These are phyloP conservation scores for Nineta flava DNA, from an alignment of 2,888 invertebrate genomes.

Conservation along the genomic window DNA sequence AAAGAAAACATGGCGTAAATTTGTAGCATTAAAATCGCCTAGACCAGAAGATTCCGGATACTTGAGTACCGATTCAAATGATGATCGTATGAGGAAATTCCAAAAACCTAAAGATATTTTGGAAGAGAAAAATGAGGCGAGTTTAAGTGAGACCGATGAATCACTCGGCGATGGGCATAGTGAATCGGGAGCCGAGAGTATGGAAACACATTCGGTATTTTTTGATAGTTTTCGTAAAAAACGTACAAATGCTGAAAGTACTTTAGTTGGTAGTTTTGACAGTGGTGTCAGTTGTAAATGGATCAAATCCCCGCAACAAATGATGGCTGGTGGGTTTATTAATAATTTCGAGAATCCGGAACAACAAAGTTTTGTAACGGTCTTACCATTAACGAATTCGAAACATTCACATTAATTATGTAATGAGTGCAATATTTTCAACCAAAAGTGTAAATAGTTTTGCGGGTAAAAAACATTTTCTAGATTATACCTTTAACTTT, in stretches of 20 bases:
- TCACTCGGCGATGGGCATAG: slow-evolving; percentile 67
- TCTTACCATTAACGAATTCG: slow-evolving; percentile 20
- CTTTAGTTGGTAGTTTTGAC: slow-evolving; percentile 15
- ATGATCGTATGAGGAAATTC: slow-evolving; percentile 31
- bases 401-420: too few species aligned
- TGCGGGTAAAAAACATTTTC: too few species aligned
- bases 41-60: slow-evolving; percentile 61
- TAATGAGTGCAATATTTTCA: too few species aligned
- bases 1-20: slow-evolving; percentile 21
- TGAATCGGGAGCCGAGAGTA: slow-evolving; percentile 75
- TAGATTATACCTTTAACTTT: too few species aligned
- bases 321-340: slow-evolving; percentile 13
- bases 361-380: slow-evolving; percentile 31
- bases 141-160: slow-evolving; percentile 61
- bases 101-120: slow-evolving; percentile 29
- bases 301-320: slow-evolving; percentile 8
- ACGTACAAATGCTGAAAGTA: slow-evolving; percentile 3
- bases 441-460: too few species aligned
- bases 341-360: slow-evolving; percentile 19
- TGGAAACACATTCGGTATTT: slow-evolving; percentile 75
- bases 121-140: slow-evolving; percentile 15
- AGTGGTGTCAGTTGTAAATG: slow-evolving; percentile 23
- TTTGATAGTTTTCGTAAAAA: slow-evolving; percentile 54
- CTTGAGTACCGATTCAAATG: slow-evolving; percentile 64
- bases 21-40: slow-evolving; percentile 15